phyloP scores from a whole-genome alignment of 2,888 invertebrate species.

The Callinectes sapidus region DNA sequence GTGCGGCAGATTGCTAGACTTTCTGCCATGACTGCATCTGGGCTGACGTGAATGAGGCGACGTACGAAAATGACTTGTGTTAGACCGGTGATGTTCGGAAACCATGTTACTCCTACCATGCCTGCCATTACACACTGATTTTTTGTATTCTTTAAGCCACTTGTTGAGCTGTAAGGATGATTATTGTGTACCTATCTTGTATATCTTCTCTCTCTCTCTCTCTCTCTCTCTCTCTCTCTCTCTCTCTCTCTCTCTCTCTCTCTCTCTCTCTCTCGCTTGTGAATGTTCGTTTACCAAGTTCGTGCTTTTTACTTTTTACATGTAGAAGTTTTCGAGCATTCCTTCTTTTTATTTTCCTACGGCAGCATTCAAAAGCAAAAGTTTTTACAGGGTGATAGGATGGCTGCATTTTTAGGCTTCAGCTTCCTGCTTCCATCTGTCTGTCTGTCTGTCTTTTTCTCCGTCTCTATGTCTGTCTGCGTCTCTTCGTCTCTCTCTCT shows the following conservation, averaged over 20 bases:
- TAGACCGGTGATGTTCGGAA: background rate
- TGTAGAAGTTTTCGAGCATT: background rate
- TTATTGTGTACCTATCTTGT: background rate
- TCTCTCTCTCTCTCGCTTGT: background rate
- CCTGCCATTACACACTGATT: background rate
- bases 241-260: background rate
- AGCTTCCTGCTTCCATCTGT: background rate
- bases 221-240: background rate
- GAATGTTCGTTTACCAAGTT: background rate
- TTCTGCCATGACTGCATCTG: no score
- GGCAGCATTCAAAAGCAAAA: background rate
- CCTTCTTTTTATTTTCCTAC: background rate
- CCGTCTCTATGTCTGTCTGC: background rate
- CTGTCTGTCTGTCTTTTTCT: background rate
- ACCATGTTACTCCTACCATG: background rate
- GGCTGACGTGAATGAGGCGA: background rate
- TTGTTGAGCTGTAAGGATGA: background rate
- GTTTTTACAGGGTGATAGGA: background rate
- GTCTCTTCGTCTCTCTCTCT: background rate
- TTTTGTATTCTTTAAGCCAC: background rate
- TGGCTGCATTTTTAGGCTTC: background rate
- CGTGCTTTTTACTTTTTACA: background rate
- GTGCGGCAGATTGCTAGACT: no score
- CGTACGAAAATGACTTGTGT: background rate
- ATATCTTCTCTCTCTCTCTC: background rate